phyloP scores from a whole-genome alignment of 2,113 vertebrate genomes.

The Laterallus jamaicensis region DNA sequence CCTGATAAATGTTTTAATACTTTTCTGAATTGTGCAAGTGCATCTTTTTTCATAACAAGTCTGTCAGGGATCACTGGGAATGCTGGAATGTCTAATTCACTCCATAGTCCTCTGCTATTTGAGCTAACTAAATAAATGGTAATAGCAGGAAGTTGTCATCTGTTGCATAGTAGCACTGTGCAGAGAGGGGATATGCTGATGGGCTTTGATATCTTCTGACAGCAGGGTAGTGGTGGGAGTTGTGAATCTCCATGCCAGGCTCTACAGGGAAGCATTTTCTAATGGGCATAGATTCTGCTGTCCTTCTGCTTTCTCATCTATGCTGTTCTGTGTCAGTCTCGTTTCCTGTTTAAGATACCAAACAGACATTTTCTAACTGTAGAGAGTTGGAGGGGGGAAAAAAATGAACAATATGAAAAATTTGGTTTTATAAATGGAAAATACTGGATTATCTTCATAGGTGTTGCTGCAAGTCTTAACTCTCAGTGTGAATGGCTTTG shows the following conservation, averaged over 20 bases:
- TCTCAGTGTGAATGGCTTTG: neutral
- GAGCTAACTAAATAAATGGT: neutral
- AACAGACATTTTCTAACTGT: neutral
- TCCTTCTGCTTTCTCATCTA: neutral
- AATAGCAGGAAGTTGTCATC: neutral
- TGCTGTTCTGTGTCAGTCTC: neutral
- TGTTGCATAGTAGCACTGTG: neutral
- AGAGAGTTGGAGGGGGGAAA: neutral
- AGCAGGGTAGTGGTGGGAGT: neutral
- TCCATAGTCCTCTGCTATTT: neutral
- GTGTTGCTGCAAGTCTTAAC: neutral
- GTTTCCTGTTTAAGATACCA: neutral
- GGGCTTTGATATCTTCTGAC: neutral
- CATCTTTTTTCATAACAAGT: neutral
- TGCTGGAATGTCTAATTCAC: neutral
- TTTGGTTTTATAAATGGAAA: neutral
- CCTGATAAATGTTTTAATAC: neutral
- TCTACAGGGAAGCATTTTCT: neutral
- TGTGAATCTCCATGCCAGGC: neutral
- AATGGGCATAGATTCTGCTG: fast-evolving
- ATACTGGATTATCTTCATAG: neutral
- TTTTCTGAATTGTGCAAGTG: neutral
- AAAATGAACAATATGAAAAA: neutral
- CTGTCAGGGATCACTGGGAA: neutral
- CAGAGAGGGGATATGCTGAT: neutral